Evolutionary conservation across 2,113 vertebrate genomes (phyloP).

Genomic region (Geococcyx californianus): DNA sequence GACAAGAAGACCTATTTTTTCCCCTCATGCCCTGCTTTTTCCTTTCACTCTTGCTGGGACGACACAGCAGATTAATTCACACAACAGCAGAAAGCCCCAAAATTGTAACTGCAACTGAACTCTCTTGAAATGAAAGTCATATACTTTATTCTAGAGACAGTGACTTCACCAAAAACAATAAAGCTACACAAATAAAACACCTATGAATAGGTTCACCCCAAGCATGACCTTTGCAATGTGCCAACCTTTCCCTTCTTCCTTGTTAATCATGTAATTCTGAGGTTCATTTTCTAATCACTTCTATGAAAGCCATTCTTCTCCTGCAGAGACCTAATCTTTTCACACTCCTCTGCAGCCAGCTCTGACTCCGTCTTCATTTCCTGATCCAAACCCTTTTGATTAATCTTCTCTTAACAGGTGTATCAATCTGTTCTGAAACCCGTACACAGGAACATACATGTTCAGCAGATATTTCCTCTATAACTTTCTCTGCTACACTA

Average conservation of each 20-base stretch:
- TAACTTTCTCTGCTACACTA: neutral
- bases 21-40: neutral
- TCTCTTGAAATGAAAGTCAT: neutral
- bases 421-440: constrained; percentile 27
- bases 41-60: neutral
- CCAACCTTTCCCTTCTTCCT: neutral
- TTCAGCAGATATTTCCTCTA: neutral
- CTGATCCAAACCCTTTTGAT: neutral
- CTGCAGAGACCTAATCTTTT: neutral
- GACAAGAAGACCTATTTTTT: neutral
- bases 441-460: neutral
- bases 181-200: neutral
- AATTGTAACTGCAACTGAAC: neutral
- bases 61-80: neutral
- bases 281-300: neutral
- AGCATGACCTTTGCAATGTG: neutral
- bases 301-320: neutral
- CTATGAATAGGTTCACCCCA: neutral
- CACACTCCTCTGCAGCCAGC: neutral
- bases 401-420: neutral
- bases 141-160: neutral
- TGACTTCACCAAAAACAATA: neutral
- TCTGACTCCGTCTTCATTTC: neutral
- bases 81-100: neutral
- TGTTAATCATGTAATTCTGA: neutral